phyloP scores from a whole-genome alignment of 2,888 invertebrate species.

The Nemoura dubitans region DNA sequence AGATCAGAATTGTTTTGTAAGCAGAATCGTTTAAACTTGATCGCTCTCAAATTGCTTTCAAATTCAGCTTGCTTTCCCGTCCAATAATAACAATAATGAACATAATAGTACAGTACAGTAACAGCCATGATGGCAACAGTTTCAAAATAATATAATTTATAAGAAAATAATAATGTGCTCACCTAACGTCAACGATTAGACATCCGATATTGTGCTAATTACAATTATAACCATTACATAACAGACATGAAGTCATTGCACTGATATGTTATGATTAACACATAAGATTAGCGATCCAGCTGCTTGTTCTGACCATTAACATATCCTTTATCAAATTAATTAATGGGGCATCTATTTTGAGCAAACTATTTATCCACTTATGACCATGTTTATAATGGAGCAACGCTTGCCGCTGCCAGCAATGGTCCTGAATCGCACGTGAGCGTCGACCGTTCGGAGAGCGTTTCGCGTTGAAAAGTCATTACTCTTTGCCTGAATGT shows the following conservation, averaged over 20 bases:
- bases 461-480: too few relatives aligned
- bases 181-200: not conserved
- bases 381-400: not conserved
- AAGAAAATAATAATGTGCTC: not conserved
- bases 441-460: too few relatives aligned
- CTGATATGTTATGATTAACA: not conserved
- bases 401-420: too few relatives aligned
- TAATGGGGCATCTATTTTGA: conserved; percentile 7
- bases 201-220: not conserved
- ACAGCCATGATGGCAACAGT: not conserved
- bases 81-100: not conserved
- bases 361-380: not conserved
- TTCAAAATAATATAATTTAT: not conserved
- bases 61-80: not conserved
- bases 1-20: not conserved
- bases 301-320: not conserved
- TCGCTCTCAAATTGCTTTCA: not conserved
- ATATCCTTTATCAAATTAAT: conserved; percentile 12
- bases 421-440: too few relatives aligned
- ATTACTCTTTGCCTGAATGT: not conserved
- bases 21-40: not conserved
- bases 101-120: too few relatives aligned
- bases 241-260: not conserved
- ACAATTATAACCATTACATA: conserved; percentile 7
- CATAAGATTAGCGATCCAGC: not conserved